phyloP scores from a whole-genome alignment of 2,113 vertebrate species.

The Gasterosteus aculeatus region DNA sequence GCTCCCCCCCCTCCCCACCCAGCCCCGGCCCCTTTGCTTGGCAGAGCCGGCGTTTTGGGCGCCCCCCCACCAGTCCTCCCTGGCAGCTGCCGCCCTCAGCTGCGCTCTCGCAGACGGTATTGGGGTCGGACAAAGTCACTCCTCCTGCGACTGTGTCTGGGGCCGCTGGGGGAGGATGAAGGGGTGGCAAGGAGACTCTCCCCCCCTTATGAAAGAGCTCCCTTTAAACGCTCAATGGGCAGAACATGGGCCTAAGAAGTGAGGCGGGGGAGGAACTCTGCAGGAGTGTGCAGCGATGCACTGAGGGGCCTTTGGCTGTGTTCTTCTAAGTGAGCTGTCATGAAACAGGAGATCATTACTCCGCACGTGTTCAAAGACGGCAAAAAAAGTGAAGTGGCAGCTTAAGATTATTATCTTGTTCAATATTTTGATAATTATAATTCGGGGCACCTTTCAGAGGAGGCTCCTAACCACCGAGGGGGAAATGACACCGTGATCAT shows the following conservation, averaged over 20 bases:
- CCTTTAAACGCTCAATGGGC: conserved; percentile 30
- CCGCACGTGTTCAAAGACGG: conserved; percentile 20
- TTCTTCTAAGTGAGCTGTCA: conserved; percentile 32
- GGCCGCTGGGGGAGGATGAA: conserved; percentile 68
- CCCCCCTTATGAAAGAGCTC: conserved; percentile 43
- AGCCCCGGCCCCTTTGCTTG: conserved; percentile 69
- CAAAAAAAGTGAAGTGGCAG: conserved; percentile 59
- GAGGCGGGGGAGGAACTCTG: neutral
- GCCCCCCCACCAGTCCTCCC: conserved; percentile 79
- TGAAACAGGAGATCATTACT: conserved; percentile 2
- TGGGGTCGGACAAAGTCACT: conserved; percentile 84
- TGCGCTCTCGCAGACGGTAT: conserved; percentile 77
- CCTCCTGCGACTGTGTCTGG: conserved; percentile 80
- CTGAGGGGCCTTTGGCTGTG: conserved; percentile 12
- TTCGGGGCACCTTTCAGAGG: conserved; percentile 78
- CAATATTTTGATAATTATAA: conserved; percentile 84
- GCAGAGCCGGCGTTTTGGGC: conserved; percentile 76
- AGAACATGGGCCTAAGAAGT: neutral
- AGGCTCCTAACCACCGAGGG: conserved; percentile 71
- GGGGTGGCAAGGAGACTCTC: conserved; percentile 68
- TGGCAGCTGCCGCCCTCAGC: conserved; percentile 80
- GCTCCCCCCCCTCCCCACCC: conserved; percentile 63
- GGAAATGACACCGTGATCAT: conserved; percentile 83
- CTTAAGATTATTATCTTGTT: conserved; percentile 78
- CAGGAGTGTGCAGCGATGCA: neutral